A percentile compares a stretch with the other conserved stretches of the same genome.
phyloP scores from a whole-genome alignment of 2,888 invertebrate genomes.

The Alitta virens region DNA sequence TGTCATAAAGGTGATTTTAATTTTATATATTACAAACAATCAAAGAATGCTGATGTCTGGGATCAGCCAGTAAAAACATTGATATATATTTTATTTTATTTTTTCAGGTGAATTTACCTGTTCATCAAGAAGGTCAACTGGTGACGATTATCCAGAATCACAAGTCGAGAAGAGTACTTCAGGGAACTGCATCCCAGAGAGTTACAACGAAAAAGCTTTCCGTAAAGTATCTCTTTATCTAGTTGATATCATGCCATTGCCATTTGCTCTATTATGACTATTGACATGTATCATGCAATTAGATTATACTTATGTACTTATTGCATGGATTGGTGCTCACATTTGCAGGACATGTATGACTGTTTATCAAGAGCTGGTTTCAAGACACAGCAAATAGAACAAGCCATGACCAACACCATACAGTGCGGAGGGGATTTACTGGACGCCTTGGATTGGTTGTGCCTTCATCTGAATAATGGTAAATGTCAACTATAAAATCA shows the following conservation, averaged over 20 bases:
- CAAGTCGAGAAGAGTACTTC: not conserved
- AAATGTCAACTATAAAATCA: too few relatives aligned
- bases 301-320: not conserved
- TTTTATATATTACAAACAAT: too few relatives aligned
- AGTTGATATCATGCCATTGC: not conserved
- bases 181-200: conserved; percentile 19
- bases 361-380: conserved; percentile 47
- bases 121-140: conserved; percentile 16
- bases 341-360: conserved; percentile 47
- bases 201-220: conserved; percentile 27
- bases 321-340: not conserved
- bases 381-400: conserved; percentile 46
- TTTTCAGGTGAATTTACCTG: conserved; percentile 20
- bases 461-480: conserved; percentile 52
- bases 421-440: conserved; percentile 50
- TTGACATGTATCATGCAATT: not conserved
- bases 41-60: too few relatives aligned
- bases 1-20: too few relatives aligned
- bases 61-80: too few relatives aligned
- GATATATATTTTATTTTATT: too few relatives aligned
- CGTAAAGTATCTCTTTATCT: too few relatives aligned
- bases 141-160: conserved; percentile 24
- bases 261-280: too few relatives aligned
- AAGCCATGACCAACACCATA: conserved; percentile 46
- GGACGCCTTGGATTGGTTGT: conserved; percentile 54